Percentiles rank a stretch among this genome's conserved stretches.
phyloP scores from a whole-genome alignment of 2,797 vertebrate genomes.

The Ctenopoma kingsleyae region DNA sequence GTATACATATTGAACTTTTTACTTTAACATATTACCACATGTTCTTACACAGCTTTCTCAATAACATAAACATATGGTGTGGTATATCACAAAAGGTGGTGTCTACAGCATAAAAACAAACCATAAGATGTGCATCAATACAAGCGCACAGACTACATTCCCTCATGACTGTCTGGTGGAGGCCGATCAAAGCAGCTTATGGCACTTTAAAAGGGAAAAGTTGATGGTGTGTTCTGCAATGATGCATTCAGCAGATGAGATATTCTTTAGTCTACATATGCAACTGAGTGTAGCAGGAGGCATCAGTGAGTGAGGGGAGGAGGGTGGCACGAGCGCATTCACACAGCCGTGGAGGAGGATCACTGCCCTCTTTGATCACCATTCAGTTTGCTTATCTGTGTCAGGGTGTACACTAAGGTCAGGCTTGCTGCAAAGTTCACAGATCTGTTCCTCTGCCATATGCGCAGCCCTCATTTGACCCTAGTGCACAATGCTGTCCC shows the following conservation, averaged over 20 bases:
- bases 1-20: slow-evolving; percentile 43
- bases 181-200: slow-evolving; percentile 58
- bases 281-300: slow-evolving; percentile 67
- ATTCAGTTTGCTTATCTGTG: slow-evolving; percentile 81
- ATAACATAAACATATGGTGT: slow-evolving; percentile 45
- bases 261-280: slow-evolving; percentile 62
- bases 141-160: slow-evolving; percentile 19
- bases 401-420: slow-evolving; percentile 89
- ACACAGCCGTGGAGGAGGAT: slow-evolving; percentile 58
- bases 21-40: slow-evolving; percentile 48
- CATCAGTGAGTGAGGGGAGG: slow-evolving; percentile 37
- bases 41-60: slow-evolving; percentile 43
- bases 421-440: slow-evolving; percentile 90
- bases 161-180: slow-evolving; percentile 39
- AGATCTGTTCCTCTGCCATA: slow-evolving; percentile 92
- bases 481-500: slow-evolving; percentile 91
- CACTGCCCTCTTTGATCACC: slow-evolving; percentile 74
- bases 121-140: slow-evolving; percentile 13
- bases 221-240: slow-evolving; percentile 50
- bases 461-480: slow-evolving; percentile 94
- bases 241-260: slow-evolving; percentile 69
- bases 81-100: slow-evolving; percentile 11
- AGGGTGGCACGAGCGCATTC: slow-evolving; percentile 31
- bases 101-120: slow-evolving; percentile 35
- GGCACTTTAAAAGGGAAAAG: slow-evolving; percentile 38